Base-by-base conservation (phyloP, 2,888 invertebrate species). In the Mythimna loreyi region DNA sequence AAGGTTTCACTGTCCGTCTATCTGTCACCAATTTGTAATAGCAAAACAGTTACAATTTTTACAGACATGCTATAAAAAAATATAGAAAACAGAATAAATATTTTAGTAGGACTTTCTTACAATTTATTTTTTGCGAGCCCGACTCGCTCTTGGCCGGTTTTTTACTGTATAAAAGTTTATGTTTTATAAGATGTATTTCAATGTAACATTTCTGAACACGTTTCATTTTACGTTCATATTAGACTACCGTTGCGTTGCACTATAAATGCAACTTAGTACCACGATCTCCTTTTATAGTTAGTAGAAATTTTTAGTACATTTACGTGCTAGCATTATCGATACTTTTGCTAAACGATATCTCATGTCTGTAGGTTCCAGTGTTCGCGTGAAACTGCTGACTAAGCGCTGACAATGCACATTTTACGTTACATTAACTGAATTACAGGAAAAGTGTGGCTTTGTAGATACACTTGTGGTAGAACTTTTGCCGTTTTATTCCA, bases 341-440 rank as follows among this genome's bases (percentile, higher is more conserved):
- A 19, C 33, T 59, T 59, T 49, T n/a, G 30, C 53, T 63, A 49
- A 75, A 75, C 33, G 76, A 74, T 33, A n/a, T 52, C 33, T 56
- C 21, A 23, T 60, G n/a, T 67, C 33, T 75, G 52, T 30, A 28
- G 47, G 16, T 25, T 55, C 7, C 19, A 52, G 4, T 63, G n/a
- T 58, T 53, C 33, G 33, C 11, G 9, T 21, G 23, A 64, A 80
- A 53, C 19, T 23, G 75, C 64, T 59, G 80, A 60, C 30, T 52
- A 13, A 28, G 43, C 33, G 30, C 49, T 67, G 58, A 58, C 50
- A 45, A 11, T 36, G 61, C 80, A 75, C 45, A 64, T 64, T 67
- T 45, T 7, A 53, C 40, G 47, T 55, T 40, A 56, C 55, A 52
- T 80, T 75, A 56, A 9, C 52, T 63, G 53, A 50, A 52, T 66